Base-by-base conservation (phyloP, 2,797 vertebrate genomes). In the Mus minutoides region DNA sequence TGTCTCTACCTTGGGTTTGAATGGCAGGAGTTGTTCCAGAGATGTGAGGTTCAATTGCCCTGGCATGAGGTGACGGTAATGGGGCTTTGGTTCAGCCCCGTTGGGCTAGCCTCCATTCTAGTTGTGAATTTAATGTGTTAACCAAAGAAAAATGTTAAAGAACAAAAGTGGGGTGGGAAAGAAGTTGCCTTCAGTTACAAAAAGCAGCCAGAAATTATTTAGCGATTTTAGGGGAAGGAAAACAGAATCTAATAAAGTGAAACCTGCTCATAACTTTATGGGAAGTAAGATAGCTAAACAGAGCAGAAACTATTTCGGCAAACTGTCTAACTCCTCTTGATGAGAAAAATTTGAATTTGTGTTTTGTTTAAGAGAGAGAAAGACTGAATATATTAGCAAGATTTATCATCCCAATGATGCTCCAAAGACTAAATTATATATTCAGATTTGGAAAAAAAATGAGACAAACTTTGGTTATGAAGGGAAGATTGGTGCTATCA, bases 281-380 rank as follows among this genome's bases (percentile, higher is more conserved):
- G 56, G 54, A 94, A 95, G 83, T 86, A 79, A 92, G 49, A 71
- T 67, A 13, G 60, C 26, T 82, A 52, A 58, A 78, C 78, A 85
- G 69, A 89, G 75, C 52, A 82, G 40, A 89, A 93, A 94, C 14
- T 71, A 49, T 26, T 90, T 78, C 80, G 95, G 46, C 71, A 91
- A 43, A 31, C n/a, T 83, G 84, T 40, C 60, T 56, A 60, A 88
- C 71, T 79, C 19, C 75, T 84, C 21, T 46, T 19, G 11, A 62
- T 60, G n/a, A 95, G 64, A 60, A 76, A 67, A 0, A n/a, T 84
- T 79, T 80, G 76, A 58, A 46, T 26, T 34, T 94, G 86, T 56
- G 5, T 90, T 93, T 92, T 88, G 22, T 82, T 69, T 71, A 37
- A 86, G 46, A 52, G 43, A 85, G 19, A 49, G 49, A 22, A 54